Evolutionary conservation across 2,113 vertebrate species (phyloP).

Genomic region (Dinomys branickii): DNA sequence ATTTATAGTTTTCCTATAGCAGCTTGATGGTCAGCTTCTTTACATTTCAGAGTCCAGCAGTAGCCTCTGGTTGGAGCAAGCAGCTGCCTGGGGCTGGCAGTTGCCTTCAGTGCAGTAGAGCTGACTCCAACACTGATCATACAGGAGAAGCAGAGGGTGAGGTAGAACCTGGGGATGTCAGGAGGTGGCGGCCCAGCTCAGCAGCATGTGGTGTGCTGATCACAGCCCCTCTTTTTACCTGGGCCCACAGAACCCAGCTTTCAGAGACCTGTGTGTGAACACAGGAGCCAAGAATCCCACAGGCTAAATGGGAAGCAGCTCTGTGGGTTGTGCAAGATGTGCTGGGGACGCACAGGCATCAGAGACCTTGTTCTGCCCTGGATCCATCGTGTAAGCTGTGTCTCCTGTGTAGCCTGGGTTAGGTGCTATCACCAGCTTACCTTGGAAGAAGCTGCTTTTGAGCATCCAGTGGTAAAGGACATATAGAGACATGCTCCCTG

Average conservation of each 20-base stretch:
- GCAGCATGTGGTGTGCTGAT: neutral
- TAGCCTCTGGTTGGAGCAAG: neutral
- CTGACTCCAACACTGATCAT: neutral
- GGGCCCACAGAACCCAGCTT: neutral
- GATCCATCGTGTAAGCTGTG: neutral
- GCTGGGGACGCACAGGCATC: neutral
- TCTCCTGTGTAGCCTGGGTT: neutral
- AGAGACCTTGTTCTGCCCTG: neutral
- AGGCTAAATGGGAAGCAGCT: neutral
- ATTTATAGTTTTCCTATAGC: neutral
- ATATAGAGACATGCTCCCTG: neutral
- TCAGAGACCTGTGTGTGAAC: neutral
- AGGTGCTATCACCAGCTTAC: neutral
- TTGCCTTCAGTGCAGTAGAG: rapidly evolving
- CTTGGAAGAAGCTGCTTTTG: neutral
- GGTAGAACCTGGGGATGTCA: neutral
- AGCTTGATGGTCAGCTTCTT: neutral
- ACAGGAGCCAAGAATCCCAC: neutral
- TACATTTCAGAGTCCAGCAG: neutral
- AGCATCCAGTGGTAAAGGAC: neutral
- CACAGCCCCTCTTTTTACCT: neutral
- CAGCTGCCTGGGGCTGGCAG: neutral
- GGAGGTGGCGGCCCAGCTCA: neutral
- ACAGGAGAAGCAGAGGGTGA: neutral
- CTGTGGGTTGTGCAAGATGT: neutral